Base-by-base conservation (phyloP, 2,888 invertebrate genomes). In the Drosophila falleni region DNA sequence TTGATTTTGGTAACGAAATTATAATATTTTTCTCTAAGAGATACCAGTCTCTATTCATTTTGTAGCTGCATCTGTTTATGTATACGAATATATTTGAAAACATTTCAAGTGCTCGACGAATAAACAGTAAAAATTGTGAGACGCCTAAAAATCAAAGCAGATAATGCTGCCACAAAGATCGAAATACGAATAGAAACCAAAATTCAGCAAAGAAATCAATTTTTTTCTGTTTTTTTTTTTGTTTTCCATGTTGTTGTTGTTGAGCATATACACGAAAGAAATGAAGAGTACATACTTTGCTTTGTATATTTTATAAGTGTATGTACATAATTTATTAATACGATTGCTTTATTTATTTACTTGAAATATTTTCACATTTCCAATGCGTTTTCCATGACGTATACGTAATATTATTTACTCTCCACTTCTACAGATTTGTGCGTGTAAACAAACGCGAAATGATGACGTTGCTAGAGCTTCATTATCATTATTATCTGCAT, bases 361-460 rank as follows among this genome's bases (percentile, higher is more conserved):
- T 73, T 61, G 56, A 75, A 69, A 49, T 64, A 80, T 85, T 75
- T 80, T 74, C 80, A 80, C 77, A 77, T 69, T 77, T 83, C 37
- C 65, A 47, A 74, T 64, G 67, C 59, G 79, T 61, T 51, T 78
- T 78, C 58, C 69, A 80, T 84, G 88, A 84, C 86, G 88, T 84
- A 79, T 62, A 39, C 71, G 73, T 31, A 63, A 65, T 76, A 60
- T 76, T 49, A 42, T 63, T 56, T 47, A 41, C 26, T 23, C 5
- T 23, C 51, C 59, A 53, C 55, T 50, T 62, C 37, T 11, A 29
- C 37, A 26, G 67, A 73, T 71, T 81, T 74, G 54, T 65, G 61
- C 31, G 50, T 49, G 58, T 68, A 61, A 64, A 76, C 67, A 71
- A 55, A 53, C n/a, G n/a, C 31, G 23, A n/a, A 53, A 37, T 50